A percentile compares a stretch with the other conserved stretches of the same genome.
Evolutionary conservation across 2,113 vertebrate species (phyloP).

Genomic region (Elaphurus davidianus): DNA sequence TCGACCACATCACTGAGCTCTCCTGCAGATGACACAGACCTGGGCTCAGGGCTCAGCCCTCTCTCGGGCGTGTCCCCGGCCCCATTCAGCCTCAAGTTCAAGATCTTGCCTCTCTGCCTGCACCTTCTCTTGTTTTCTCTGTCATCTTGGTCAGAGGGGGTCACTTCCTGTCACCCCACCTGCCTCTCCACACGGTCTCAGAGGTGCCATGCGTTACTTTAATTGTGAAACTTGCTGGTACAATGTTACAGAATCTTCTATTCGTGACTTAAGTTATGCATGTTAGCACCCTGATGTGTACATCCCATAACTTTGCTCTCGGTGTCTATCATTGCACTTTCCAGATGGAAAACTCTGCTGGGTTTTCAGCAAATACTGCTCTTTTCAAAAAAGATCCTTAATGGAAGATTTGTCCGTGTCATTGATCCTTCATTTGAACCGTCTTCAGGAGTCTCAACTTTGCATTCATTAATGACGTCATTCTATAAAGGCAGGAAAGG

Average conservation of each 20-base stretch:
- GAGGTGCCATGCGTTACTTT: background rate
- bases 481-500: background rate
- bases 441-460: too few relatives aligned
- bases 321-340: background rate
- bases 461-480: fast-evolving
- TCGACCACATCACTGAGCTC: background rate
- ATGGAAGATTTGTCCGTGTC: background rate
- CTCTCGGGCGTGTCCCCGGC: background rate
- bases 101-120: background rate
- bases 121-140: background rate
- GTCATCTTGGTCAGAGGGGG: background rate
- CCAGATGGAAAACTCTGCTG: background rate
- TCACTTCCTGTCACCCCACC: background rate
- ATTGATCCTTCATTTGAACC: background rate
- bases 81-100: background rate
- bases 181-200: background rate
- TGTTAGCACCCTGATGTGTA: fast-evolving
- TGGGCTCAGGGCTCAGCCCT: too few relatives aligned
- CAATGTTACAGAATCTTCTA: background rate
- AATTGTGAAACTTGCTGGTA: background rate
- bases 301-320: background rate
- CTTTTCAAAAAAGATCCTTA: background rate
- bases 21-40: background rate
- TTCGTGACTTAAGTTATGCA: fast-evolving
- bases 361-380: background rate